Evolutionary conservation across 1,140 invertebrate genomes (phyloP), one percentile per base, ranked within the genome.

Genomic region (Alviniconcha marisindica): DNA sequence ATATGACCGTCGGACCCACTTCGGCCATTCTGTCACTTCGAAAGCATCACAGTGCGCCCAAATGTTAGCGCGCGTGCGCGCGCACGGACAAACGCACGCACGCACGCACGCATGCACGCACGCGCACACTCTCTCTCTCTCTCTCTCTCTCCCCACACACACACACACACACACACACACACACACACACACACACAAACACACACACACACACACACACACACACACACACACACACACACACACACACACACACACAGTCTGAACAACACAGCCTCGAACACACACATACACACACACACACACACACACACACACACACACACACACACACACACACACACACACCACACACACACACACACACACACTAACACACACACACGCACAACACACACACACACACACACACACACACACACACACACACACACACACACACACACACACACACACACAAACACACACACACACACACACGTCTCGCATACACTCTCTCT

Each of bases 271-370:
- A 0, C 4, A n/a, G 21, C 21, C 4, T 0, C 56, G 56, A 18
- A n/a, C 4, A n/a, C 56, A 60, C 56, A n/a, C 56, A 21, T n/a
- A n/a, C 14, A 0, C 14, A 60, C 56, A 24, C 56, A 21, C 63
- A 7, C n/a, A 21, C 28, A 21, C 28, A 21, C 28, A 21, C 63
- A 21, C 48, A 51, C 48, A 51, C 48, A 51, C 48, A 51, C 48
- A 51, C 48, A 51, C 48, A 51, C 48, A 51, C 48, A 51, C 48
- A 51, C 48, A 51, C 48, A 51, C 48, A 51, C 48, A 51, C 48
- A 51, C 48, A 51, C 48, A 51, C 48, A 51, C 48, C 54, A 60
- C 54, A 60, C 54, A 60, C 54, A 60, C 54, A 60, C 54, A 60
- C 54, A 60, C 54, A 60, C 54, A 60, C 54, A 60, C 54, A 60